A percentile compares a stretch with the other conserved stretches of the same genome.
phyloP scores from a whole-genome alignment of 2,113 vertebrate species.

The Odontophorus gujanensis region DNA sequence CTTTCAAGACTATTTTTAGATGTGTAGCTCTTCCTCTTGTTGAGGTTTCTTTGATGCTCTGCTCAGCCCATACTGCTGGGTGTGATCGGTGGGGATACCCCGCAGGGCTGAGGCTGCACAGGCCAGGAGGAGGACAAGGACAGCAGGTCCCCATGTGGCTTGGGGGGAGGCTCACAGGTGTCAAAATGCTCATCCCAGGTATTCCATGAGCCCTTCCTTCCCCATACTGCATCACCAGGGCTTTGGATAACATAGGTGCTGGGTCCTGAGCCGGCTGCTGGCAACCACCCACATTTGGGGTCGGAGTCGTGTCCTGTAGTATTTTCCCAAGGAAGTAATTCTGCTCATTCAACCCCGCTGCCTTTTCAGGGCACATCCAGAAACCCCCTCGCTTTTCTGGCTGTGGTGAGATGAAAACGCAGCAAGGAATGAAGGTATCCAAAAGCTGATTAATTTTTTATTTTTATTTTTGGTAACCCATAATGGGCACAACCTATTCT shows the following conservation, averaged over 20 bases:
- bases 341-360: neutral
- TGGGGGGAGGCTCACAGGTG: neutral
- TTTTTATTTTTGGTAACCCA: neutral
- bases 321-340: neutral
- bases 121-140: neutral
- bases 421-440: neutral
- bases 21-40: slow-evolving; percentile 44
- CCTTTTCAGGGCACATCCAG: neutral
- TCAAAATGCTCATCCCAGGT: neutral
- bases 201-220: rapidly evolving
- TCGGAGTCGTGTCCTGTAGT: neutral
- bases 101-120: neutral
- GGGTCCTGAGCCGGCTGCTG: rapidly evolving
- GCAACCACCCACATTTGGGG: rapidly evolving
- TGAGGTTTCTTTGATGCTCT: slow-evolving; percentile 40
- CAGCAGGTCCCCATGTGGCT: neutral
- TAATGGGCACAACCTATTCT: slow-evolving; percentile 12
- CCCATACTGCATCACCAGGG: neutral
- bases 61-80: neutral
- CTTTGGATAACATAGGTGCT: neutral
- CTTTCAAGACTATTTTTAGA: slow-evolving; percentile 62
- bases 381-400: neutral
- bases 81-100: neutral
- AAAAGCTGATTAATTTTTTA: neutral
- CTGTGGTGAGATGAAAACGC: neutral